Percentiles rank a stretch among this genome's conserved stretches.
Conservation (phyloP, 2,888 invertebrate species). For the Ormyrus nitidulus region DNA sequence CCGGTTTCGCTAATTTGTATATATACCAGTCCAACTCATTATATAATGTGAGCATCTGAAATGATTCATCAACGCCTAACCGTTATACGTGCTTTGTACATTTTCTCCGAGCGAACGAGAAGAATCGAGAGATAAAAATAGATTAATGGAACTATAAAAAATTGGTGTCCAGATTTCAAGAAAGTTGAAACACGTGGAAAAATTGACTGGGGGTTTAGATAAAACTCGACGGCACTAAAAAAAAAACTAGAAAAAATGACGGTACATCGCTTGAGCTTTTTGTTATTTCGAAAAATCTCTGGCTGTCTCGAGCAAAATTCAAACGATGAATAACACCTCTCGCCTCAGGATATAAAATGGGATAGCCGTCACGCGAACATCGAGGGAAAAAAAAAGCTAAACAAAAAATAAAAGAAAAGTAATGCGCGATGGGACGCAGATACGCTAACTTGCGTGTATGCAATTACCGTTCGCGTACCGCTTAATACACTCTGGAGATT, state of each 20-base stretch:
- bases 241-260: too few species aligned
- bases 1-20: too few species aligned
- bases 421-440: not conserved
- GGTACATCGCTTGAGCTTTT: not conserved
- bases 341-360: slow-evolving; percentile 20
- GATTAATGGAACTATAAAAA: too few species aligned
- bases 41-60: too few species aligned
- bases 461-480: not conserved
- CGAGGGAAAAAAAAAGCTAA: not conserved
- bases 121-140: too few species aligned
- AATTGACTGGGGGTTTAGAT: too few species aligned
- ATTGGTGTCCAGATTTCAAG: too few species aligned
- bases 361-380: slow-evolving; percentile 25
- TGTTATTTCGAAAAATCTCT: slow-evolving; percentile 17
- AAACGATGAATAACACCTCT: slow-evolving; percentile 11
- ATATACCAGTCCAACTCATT: too few species aligned
- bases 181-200: not conserved
- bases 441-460: not conserved
- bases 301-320: not conserved
- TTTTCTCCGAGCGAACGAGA: not conserved
- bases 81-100: too few species aligned
- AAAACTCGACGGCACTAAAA: too few species aligned
- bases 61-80: too few species aligned
- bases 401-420: not conserved
- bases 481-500: too few species aligned